These are phyloP conservation scores for Erynnis tages DNA, from an alignment of 2,888 invertebrate species.

Conservation along the genomic window DNA sequence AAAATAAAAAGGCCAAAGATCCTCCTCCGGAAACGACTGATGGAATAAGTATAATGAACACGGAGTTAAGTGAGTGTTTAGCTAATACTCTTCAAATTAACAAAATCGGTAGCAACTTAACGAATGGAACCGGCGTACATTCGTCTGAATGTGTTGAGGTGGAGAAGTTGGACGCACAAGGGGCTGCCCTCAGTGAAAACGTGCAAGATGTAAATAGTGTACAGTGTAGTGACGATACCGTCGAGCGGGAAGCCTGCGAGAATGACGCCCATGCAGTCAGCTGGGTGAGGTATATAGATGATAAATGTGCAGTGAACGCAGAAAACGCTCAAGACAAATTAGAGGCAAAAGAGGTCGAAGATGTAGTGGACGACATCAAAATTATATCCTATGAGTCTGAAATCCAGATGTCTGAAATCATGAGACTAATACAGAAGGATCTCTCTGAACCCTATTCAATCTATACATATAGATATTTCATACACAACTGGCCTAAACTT, in stretches of 20 bases:
- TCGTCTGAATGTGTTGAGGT: constrained; percentile 51
- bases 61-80: constrained; percentile 65
- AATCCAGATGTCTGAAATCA: constrained; percentile 98
- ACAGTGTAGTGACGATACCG: constrained; percentile 54
- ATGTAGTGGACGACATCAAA: constrained; percentile 58
- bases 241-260: not conserved
- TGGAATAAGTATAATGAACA: constrained; percentile 60
- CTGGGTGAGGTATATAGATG: constrained; percentile 16
- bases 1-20: constrained; percentile 77
- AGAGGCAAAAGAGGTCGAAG: constrained; percentile 32
- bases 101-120: constrained; percentile 68
- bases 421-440: constrained; percentile 99
- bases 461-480: constrained; percentile 99
- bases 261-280: constrained; percentile 11
- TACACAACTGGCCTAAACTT: constrained; percentile 99
- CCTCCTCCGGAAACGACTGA: constrained; percentile 62
- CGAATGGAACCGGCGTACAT: constrained; percentile 73
- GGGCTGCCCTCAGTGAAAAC: constrained; percentile 45
- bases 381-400: constrained; percentile 92
- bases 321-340: constrained; percentile 39
- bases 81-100: constrained; percentile 70
- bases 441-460: constrained; percentile 99
- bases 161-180: constrained; percentile 48
- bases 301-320: constrained; percentile 41
- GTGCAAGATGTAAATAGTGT: constrained; percentile 66